Conservation (phyloP, 2,113 vertebrate species). For the Pardalotus punctatus region DNA sequence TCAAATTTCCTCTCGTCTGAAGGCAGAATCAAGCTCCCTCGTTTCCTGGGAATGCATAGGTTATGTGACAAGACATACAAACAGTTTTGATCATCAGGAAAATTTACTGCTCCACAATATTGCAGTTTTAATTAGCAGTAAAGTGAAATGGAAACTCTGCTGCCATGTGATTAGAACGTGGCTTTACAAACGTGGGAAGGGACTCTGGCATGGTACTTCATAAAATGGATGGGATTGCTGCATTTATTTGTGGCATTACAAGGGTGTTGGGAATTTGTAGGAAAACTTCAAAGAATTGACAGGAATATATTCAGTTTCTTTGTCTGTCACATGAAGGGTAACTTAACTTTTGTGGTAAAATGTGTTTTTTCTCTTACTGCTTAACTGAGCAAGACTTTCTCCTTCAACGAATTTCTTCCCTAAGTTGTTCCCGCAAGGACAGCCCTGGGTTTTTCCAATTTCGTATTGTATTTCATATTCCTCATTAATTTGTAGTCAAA, state of each 20-base stretch:
- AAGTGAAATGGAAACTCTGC: neutral
- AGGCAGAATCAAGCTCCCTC: slow-evolving; percentile 33
- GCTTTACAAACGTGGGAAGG: neutral
- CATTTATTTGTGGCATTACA: neutral
- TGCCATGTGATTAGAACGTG: neutral
- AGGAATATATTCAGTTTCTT: slow-evolving; percentile 9
- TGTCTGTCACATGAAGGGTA: slow-evolving; percentile 13
- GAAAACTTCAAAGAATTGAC: slow-evolving; percentile 49
- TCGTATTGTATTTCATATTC: neutral
- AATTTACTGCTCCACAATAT: neutral
- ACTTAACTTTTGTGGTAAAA: slow-evolving; percentile 29
- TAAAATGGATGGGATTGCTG: neutral
- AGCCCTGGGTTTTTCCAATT: neutral
- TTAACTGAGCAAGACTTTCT: neutral
- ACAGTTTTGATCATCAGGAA: slow-evolving; percentile 30
- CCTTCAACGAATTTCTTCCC: neutral
- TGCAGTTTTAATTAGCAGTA: slow-evolving; percentile 19
- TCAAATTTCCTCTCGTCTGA: slow-evolving; percentile 40
- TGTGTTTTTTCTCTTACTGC: neutral
- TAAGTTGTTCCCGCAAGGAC: neutral
- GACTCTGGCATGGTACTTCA: neutral
- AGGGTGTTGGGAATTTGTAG: neutral
- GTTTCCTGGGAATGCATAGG: slow-evolving; percentile 19
- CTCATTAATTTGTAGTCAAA: neutral
- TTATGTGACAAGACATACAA: slow-evolving; percentile 58